Evolutionary conservation across 2,888 invertebrate genomes (phyloP), one percentile per base, ranked within the genome.

Genomic region (Pollenia angustigena): DNA sequence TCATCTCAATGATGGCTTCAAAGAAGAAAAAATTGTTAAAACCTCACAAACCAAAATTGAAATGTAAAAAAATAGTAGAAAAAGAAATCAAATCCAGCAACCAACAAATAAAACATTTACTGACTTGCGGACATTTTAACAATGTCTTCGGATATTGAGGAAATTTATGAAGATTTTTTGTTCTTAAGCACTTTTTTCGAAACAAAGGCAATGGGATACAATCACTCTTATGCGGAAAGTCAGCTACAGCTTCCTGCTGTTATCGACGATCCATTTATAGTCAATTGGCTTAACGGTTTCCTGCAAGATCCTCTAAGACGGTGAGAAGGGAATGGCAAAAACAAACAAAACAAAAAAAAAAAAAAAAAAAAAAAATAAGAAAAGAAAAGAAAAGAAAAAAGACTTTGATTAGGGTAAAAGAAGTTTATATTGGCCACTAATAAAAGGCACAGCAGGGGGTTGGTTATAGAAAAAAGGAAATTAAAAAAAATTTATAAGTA

Each of bases 251-350:
- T 68, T 84, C 87, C 87, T 87, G 84, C 84, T 87, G 87, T 69
- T 87, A 87, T 81, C 79, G 84, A 87, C 76, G 78, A 81, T 78
- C 66, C 62, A 78, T 87, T 87, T 84, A 81, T 74, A 78, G 84
- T 81, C 84, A 87, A 87, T 87, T 87, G 87, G 87, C 78, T 84
- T 84, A 81, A 75, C 81, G 84, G 72, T 84, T 84, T 87, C 87
- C 87, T 81, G 74, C 40, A 44, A 60, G 54, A 62, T 60, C 12
- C 11, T 66, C 50, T 72, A 52, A 42, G 32, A 52, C 50, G 11
- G 23, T 23, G 32, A 14, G 2, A 64, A 56, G 10, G 4, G 14
- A 52, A 14, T 64, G 16, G 54, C 32, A 52, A 68, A 52, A 46
- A 44, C 23, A 23, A 23, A 23, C 1, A 23, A 23, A 23, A 23